Evolutionary conservation across 2,888 invertebrate species (phyloP).

Genomic region (Cheilosia grossa): DNA sequence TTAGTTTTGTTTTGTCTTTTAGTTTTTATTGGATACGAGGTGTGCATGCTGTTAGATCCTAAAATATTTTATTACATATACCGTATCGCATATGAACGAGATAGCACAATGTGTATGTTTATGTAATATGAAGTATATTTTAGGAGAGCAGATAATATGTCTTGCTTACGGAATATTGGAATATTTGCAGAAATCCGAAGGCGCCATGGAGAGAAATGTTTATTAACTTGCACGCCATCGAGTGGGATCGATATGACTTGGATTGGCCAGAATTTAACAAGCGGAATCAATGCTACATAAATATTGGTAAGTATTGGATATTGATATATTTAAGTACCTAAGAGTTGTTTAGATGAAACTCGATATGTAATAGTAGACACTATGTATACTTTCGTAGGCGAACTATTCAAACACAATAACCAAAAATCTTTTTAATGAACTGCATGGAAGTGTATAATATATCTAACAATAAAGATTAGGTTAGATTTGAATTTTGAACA

Average conservation of each 20-base stretch:
- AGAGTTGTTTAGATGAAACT: too few species aligned
- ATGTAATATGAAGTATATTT: neutral
- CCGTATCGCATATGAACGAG: neutral
- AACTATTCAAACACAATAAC: too few species aligned
- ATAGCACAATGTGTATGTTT: too few species aligned
- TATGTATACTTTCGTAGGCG: too few species aligned
- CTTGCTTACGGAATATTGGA: neutral
- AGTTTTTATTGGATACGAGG: conserved; percentile 21
- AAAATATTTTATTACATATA: conserved; percentile 8
- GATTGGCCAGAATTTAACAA: conserved; percentile 94
- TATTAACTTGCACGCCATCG: conserved; percentile 86
- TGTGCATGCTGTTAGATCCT: neutral
- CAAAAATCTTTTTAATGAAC: too few species aligned
- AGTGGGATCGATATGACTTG: conserved; percentile 88
- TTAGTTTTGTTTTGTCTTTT: conserved; percentile 83
- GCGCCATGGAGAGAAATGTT: conserved; percentile 88
- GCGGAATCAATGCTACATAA: conserved; percentile 89
- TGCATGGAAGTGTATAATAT: too few species aligned
- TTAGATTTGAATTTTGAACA: too few species aligned
- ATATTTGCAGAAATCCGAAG: conserved; percentile 88
- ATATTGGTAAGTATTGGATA: conserved; percentile 84
- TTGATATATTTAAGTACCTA: neutral
- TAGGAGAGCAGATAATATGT: neutral
- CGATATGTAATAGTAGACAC: too few species aligned
- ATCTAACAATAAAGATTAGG: too few species aligned